Evolutionary conservation across 2,888 invertebrate genomes (phyloP).

Genomic region (Oscheius onirici): DNA sequence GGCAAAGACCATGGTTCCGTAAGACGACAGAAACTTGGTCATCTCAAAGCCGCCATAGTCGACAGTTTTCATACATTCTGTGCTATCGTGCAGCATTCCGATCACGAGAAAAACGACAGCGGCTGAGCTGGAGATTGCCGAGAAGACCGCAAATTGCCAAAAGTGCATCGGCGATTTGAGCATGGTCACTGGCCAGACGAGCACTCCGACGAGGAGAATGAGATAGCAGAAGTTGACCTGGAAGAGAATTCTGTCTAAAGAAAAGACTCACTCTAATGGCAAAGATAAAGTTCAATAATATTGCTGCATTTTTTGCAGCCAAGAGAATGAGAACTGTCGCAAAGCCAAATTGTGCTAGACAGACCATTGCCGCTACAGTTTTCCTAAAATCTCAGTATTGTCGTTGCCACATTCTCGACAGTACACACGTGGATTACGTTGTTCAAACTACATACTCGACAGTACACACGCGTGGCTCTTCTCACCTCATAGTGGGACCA

Average conservation of each 20-base stretch:
- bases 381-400: slow-evolving; percentile 20
- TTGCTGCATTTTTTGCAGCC: slow-evolving; percentile 50
- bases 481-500: slow-evolving; percentile 41
- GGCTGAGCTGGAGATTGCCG: slow-evolving; percentile 43
- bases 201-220: slow-evolving; percentile 43
- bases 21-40: slow-evolving; percentile 41
- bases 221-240: slow-evolving; percentile 49
- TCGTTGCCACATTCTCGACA: too few species aligned
- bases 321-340: slow-evolving; percentile 47
- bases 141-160: slow-evolving; percentile 50
- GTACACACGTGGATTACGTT: too few species aligned
- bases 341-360: slow-evolving; percentile 49
- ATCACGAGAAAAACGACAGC: slow-evolving; percentile 42
- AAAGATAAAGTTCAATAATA: slow-evolving; percentile 52
- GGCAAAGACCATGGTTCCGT: slow-evolving; percentile 51
- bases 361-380: slow-evolving; percentile 42
- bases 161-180: slow-evolving; percentile 52
- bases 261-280: slow-evolving; percentile 34
- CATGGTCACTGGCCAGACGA: slow-evolving; percentile 52
- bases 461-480: too few species aligned
- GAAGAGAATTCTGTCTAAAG: slow-evolving; percentile 9
- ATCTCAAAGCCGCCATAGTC: slow-evolving; percentile 35
- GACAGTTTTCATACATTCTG: slow-evolving; percentile 41
- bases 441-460: too few species aligned
- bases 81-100: slow-evolving; percentile 44